phyloP scores from a whole-genome alignment of 1,140 invertebrate genomes.

The Laupala kohalensis region DNA sequence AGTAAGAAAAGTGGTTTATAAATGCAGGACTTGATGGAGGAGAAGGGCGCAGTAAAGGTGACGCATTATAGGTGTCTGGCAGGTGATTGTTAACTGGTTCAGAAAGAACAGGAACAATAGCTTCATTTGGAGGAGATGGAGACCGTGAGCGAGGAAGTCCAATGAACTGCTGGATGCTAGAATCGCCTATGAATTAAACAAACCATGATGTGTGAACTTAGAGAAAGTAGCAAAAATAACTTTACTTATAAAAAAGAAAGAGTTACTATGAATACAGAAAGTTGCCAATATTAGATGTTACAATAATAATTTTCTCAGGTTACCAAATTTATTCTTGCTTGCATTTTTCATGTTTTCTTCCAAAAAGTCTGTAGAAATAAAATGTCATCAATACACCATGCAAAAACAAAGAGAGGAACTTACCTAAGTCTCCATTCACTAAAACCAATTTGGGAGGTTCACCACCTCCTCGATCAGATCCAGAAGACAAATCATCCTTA shows the following conservation, averaged over 20 bases:
- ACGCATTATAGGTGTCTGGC: neutral
- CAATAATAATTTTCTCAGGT: too few species aligned
- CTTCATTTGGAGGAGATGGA: conserved; percentile 19
- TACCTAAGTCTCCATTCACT: conserved; percentile 16
- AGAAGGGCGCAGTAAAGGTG: conserved; percentile 5
- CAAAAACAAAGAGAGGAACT: too few species aligned
- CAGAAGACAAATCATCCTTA: neutral
- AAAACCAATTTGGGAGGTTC: conserved; percentile 8
- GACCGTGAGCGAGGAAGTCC: conserved; percentile 17
- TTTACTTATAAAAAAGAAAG: too few species aligned
- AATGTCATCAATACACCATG: neutral
- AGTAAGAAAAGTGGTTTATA: conserved; percentile 6
- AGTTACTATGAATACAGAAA: too few species aligned
- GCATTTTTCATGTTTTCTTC: neutral
- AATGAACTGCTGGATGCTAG: neutral
- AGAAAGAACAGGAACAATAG: conserved; percentile 13
- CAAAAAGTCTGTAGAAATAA: neutral
- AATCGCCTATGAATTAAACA: conserved; percentile 1
- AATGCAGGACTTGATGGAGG: conserved; percentile 13
- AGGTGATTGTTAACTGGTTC: conserved; percentile 1
- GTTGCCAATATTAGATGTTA: too few species aligned
- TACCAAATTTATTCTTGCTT: too few species aligned
- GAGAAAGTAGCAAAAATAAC: too few species aligned
- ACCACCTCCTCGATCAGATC: neutral
- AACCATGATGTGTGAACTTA: too few species aligned